These are phyloP conservation scores for Plagodis pulveraria DNA, from an alignment of 2,888 invertebrate genomes.

Conservation along the genomic window DNA sequence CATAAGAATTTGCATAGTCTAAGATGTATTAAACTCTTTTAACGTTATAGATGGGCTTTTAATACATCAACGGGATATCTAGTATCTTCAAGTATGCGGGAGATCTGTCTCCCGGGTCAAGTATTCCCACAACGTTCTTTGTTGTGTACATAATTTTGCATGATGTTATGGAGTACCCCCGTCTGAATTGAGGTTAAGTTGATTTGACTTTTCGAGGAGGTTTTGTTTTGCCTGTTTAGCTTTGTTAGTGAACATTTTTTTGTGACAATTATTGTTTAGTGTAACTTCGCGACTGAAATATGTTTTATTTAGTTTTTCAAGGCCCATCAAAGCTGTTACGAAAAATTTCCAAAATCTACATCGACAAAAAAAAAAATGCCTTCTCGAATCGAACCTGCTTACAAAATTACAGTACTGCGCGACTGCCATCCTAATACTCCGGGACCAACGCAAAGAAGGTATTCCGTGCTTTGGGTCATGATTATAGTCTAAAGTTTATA, in stretches of 20 bases:
- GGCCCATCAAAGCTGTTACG: no score
- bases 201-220: slow-evolving; percentile 26
- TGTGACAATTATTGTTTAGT: no score
- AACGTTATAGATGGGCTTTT: slow-evolving; percentile 17
- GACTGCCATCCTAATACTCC: no score
- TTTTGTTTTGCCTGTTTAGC: slow-evolving; percentile 29
- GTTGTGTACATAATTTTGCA: slow-evolving; percentile 57
- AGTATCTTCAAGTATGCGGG: slow-evolving; percentile 67
- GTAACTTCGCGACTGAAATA: no score
- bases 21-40: slow-evolving; percentile 53
- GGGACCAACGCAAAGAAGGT: no score
- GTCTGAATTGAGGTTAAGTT: slow-evolving; percentile 37
- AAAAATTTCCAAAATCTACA: no score
- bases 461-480: no score
- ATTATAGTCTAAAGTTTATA: no score
- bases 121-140: slow-evolving; percentile 45
- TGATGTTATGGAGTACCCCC: slow-evolving; percentile 36
- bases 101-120: slow-evolving; percentile 50
- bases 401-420: no score
- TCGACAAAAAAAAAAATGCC: no score
- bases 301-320: no score
- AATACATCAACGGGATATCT: slow-evolving; percentile 28
- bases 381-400: no score
- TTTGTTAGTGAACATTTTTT: slow-evolving; percentile 2
- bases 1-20: slow-evolving; percentile 57